Percentiles rank a stretch among this genome's conserved stretches.
Evolutionary conservation across 2,888 invertebrate species (phyloP).

Genomic region (Acholoe squamosa): DNA sequence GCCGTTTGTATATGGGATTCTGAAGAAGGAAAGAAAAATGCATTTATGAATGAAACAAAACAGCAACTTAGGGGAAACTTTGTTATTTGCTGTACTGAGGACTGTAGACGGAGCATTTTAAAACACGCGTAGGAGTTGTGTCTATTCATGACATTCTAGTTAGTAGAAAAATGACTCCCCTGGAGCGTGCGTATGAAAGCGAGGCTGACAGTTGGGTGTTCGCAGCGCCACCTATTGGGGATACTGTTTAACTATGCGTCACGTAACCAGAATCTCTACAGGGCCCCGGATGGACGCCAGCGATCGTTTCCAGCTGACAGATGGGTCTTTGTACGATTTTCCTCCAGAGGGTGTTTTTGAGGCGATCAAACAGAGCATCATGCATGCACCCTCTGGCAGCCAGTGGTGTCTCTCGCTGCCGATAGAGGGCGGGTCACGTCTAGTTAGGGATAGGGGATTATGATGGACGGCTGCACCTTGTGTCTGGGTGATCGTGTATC

Average conservation of each 20-base stretch:
- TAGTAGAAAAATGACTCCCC: neutral
- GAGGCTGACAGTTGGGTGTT: neutral
- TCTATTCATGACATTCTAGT: no score
- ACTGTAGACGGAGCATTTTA: no score
- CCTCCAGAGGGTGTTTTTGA: slow-evolving; percentile 18
- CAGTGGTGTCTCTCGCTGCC: neutral
- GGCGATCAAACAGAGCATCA: slow-evolving; percentile 12
- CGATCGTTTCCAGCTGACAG: neutral
- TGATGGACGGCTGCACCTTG: neutral
- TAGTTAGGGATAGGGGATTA: neutral
- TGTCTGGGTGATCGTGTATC: neutral
- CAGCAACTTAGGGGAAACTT: no score
- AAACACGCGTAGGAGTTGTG: no score
- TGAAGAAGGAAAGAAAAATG: neutral
- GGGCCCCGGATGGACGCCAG: slow-evolving; percentile 18
- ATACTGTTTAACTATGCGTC: neutral
- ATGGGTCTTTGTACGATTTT: neutral
- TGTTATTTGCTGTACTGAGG: no score
- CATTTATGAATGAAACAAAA: no score
- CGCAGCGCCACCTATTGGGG: neutral
- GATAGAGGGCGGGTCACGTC: slow-evolving; percentile 14
- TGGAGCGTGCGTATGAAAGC: neutral
- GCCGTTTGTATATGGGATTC: neutral
- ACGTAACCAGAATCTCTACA: neutral
- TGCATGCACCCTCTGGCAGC: neutral